Percentiles rank a stretch among this genome's conserved stretches.
Evolutionary conservation across 2,113 vertebrate species (phyloP).

Genomic region (Mesembrinibis cayennensis): DNA sequence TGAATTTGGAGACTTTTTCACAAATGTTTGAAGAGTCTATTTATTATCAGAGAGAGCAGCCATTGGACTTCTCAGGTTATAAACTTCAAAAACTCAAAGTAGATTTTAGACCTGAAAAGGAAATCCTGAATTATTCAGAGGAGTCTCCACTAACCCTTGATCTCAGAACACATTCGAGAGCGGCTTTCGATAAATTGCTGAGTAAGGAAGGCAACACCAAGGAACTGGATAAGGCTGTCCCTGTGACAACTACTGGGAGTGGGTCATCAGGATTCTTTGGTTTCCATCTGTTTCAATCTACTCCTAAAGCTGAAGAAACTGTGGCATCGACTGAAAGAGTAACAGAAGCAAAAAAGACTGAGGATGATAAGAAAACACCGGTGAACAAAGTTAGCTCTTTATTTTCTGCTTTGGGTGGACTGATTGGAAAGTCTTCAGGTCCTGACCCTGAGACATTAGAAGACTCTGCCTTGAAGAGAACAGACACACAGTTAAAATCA

Average conservation of each 20-base stretch:
- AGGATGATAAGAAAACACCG: slow-evolving; percentile 75
- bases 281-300: slow-evolving; percentile 64
- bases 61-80: slow-evolving; percentile 84
- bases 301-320: slow-evolving; percentile 63
- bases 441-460: slow-evolving; percentile 63
- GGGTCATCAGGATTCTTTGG: slow-evolving; percentile 69
- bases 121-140: slow-evolving; percentile 24
- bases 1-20: slow-evolving; percentile 88
- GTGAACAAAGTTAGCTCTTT: slow-evolving; percentile 81
- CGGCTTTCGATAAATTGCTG: neutral
- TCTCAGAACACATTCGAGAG: slow-evolving; percentile 74
- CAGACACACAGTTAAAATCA: neutral
- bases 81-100: slow-evolving; percentile 86
- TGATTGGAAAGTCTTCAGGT: slow-evolving; percentile 76
- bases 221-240: neutral
- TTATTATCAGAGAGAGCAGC: slow-evolving; percentile 78
- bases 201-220: slow-evolving; percentile 26
- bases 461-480: slow-evolving; percentile 15
- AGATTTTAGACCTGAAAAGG: slow-evolving; percentile 74
- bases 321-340: slow-evolving; percentile 72
- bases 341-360: slow-evolving; percentile 72
- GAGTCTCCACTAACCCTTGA: slow-evolving; percentile 79
- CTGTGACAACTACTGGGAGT: slow-evolving; percentile 13
- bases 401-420: slow-evolving; percentile 80
- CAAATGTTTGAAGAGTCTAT: slow-evolving; percentile 88